Evolutionary conservation across 1,140 invertebrate species (phyloP).

Genomic region (Sitophilus oryzae): DNA sequence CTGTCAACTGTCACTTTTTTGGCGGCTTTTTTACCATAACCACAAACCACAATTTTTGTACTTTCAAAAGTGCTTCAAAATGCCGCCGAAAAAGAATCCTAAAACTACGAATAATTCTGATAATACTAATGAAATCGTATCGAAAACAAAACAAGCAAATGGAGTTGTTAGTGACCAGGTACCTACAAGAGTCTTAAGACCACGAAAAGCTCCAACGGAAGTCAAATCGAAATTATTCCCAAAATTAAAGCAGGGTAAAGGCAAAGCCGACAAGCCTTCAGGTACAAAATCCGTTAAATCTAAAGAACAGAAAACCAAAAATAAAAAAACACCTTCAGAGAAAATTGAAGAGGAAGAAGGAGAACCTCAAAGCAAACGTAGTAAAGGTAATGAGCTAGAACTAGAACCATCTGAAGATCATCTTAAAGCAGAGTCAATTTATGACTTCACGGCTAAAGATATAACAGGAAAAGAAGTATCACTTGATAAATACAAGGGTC

Average conservation of each 20-base stretch:
- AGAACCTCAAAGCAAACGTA: no score
- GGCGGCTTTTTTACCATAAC: not conserved
- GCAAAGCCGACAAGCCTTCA: not conserved
- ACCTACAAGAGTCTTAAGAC: not conserved
- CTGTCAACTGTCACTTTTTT: no score
- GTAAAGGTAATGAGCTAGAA: not conserved
- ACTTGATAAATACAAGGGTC: constrained; percentile 64
- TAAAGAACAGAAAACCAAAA: not conserved
- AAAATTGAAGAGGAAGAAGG: no score
- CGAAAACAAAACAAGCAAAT: no score
- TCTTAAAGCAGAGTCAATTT: constrained; percentile 45
- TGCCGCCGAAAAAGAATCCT: not conserved
- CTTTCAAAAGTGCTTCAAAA: no score
- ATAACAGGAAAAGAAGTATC: constrained; percentile 66
- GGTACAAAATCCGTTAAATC: not conserved
- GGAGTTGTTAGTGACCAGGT: no score
- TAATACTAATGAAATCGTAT: no score
- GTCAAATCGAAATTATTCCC: not conserved
- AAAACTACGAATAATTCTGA: not conserved
- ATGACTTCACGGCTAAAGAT: constrained; percentile 68
- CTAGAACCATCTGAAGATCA: no score
- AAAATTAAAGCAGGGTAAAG: not conserved
- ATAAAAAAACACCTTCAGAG: not conserved
- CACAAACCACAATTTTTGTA: no score
- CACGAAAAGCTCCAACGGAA: not conserved